Conservation (phyloP, 2,888 invertebrate species). For the Agonopterix arenella region DNA sequence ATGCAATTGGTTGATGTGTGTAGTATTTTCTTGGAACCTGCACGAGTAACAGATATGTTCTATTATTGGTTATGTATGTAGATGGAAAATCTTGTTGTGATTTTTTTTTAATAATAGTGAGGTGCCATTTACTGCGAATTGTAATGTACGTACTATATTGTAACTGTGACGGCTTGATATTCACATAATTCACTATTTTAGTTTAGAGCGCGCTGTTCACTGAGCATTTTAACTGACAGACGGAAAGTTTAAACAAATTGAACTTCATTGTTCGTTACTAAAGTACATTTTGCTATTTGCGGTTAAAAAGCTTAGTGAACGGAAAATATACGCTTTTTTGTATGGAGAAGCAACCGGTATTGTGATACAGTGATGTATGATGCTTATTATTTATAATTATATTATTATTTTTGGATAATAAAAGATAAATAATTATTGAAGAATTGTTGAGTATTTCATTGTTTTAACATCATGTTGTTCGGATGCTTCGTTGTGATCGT, state of each 20-base stretch:
- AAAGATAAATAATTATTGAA: constrained; percentile 59
- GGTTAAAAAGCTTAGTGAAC: background rate
- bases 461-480: constrained; percentile 34
- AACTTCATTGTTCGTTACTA: too few relatives aligned
- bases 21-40: background rate
- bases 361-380: constrained; percentile 70
- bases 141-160: constrained; percentile 40
- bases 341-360: constrained; percentile 50
- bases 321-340: constrained; percentile 35
- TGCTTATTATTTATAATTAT: constrained; percentile 64
- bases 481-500: constrained; percentile 28
- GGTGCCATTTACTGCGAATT: constrained; percentile 66
- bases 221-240: constrained; percentile 17
- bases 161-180: constrained; percentile 41
- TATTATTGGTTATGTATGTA: constrained; percentile 14
- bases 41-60: constrained; percentile 11
- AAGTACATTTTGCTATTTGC: background rate
- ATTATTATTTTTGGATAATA: constrained; percentile 59
- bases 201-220: constrained; percentile 24
- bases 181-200: constrained; percentile 41
- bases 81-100: constrained; percentile 48
- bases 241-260: background rate
- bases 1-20: background rate
- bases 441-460: constrained; percentile 59
- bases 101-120: constrained; percentile 54